Conservation (phyloP, 92 coral and sea anemone genomes). For the Phenganax stokvisi region DNA sequence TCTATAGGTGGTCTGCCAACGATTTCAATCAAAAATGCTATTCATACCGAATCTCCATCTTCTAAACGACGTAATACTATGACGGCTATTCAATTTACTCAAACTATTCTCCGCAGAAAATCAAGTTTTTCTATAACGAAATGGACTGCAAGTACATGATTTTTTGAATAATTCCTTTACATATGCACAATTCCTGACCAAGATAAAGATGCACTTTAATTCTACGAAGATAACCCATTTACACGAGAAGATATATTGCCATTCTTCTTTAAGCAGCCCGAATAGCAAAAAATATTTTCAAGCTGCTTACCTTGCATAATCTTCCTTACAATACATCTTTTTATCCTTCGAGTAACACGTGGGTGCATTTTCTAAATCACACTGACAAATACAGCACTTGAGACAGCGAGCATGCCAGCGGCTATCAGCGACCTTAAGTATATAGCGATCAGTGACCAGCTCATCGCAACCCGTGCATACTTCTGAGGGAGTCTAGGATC, state of each 20-base stretch:
- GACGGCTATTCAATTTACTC: too few relatives aligned
- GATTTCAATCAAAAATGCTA: too few relatives aligned
- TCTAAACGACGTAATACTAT: too few relatives aligned
- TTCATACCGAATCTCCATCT: too few relatives aligned
- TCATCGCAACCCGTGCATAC: slow-evolving; percentile 84
- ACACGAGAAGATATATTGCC: not conserved
- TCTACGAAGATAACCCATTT: not conserved
- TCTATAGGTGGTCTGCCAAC: too few relatives aligned
- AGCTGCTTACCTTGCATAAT: slow-evolving; percentile 77
- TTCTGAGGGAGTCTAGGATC: slow-evolving; percentile 72
- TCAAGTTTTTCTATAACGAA: too few relatives aligned
- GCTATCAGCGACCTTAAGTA: slow-evolving; percentile 90
- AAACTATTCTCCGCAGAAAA: too few relatives aligned
- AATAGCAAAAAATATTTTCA: not conserved
- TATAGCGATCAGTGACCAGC: slow-evolving; percentile 79
- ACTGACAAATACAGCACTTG: slow-evolving; percentile 76
- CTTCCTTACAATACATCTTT: slow-evolving; percentile 87
- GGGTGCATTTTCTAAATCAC: slow-evolving; percentile 90
- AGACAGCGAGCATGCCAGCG: slow-evolving; percentile 93
- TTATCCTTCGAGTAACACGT: slow-evolving; percentile 94
- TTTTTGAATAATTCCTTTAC: too few relatives aligned
- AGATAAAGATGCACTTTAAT: too few relatives aligned
- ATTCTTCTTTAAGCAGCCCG: not conserved
- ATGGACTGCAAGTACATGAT: too few relatives aligned
- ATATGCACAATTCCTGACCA: too few relatives aligned